Evolutionary conservation across 37 sponge, comb jelly and placozoan genomes (phyloP).

Genomic region (Cladorhizidae sp.): DNA sequence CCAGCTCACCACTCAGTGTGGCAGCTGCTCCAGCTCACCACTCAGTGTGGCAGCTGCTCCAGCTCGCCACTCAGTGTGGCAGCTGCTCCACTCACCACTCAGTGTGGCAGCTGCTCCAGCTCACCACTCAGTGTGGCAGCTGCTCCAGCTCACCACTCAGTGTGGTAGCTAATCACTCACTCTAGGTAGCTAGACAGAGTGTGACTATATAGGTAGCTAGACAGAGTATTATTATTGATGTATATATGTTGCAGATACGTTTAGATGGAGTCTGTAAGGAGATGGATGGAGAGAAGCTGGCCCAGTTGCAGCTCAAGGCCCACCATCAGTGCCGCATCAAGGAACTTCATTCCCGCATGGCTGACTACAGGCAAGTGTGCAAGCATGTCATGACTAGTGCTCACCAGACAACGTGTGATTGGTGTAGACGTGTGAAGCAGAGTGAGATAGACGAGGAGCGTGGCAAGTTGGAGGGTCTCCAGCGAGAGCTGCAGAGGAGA

Average conservation of each 20-base stretch:
- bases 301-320: constrained; percentile 12
- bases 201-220: too few relatives aligned
- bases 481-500: constrained; percentile 26
- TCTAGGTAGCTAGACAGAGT: too few relatives aligned
- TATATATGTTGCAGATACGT: constrained; percentile 20
- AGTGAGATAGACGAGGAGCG: constrained; percentile 33
- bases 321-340: constrained; percentile 19
- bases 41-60: too few relatives aligned
- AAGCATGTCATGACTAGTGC: neutral
- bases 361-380: neutral
- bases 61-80: too few relatives aligned
- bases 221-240: too few relatives aligned
- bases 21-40: too few relatives aligned
- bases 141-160: too few relatives aligned
- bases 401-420: neutral
- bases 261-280: constrained; percentile 14
- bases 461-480: neutral
- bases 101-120: too few relatives aligned
- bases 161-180: too few relatives aligned
- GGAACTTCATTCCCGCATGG: constrained; percentile 19
- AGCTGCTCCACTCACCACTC: too few relatives aligned
- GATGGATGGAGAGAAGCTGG: constrained; percentile 1
- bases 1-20: too few relatives aligned
- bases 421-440: constrained; percentile 6
- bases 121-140: too few relatives aligned